These are phyloP conservation scores for Bombus pyrosoma DNA, from an alignment of 1,140 invertebrate genomes.

Conservation along the genomic window DNA sequence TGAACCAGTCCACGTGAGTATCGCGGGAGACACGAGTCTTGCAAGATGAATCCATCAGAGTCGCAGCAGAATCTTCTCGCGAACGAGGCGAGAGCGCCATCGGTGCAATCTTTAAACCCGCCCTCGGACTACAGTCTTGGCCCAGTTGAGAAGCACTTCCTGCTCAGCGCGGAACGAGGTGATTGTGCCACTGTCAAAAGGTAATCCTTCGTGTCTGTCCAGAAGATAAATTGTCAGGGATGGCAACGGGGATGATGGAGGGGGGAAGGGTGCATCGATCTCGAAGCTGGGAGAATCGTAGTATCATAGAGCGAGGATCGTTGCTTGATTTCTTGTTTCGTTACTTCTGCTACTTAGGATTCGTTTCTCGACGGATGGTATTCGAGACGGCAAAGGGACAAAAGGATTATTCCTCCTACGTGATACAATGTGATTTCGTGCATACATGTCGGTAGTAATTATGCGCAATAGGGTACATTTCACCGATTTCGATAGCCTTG, in stretches of 20 bases:
- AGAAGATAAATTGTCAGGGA: slow-evolving; percentile 29
- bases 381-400: neutral
- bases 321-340: slow-evolving; percentile 1
- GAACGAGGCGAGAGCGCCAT: slow-evolving; percentile 71
- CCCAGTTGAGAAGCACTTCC: slow-evolving; percentile 91
- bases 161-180: slow-evolving; percentile 93
- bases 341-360: neutral
- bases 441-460: too few species aligned
- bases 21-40: neutral
- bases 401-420: neutral
- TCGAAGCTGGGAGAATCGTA: neutral
- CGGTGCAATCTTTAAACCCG: slow-evolving; percentile 66
- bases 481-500: too few species aligned
- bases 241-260: too few species aligned
- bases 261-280: neutral
- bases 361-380: neutral
- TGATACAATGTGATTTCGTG: too few species aligned
- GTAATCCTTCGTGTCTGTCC: slow-evolving; percentile 80
- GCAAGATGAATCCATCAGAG: slow-evolving; percentile 80
- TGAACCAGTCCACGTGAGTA: neutral
- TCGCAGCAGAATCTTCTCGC: slow-evolving; percentile 81
- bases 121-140: slow-evolving; percentile 87
- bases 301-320: neutral
- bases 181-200: slow-evolving; percentile 92
- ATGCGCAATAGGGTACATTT: too few species aligned